Evolutionary conservation across 2,888 invertebrate species (phyloP).

Genomic region (Capitulum mitella): DNA sequence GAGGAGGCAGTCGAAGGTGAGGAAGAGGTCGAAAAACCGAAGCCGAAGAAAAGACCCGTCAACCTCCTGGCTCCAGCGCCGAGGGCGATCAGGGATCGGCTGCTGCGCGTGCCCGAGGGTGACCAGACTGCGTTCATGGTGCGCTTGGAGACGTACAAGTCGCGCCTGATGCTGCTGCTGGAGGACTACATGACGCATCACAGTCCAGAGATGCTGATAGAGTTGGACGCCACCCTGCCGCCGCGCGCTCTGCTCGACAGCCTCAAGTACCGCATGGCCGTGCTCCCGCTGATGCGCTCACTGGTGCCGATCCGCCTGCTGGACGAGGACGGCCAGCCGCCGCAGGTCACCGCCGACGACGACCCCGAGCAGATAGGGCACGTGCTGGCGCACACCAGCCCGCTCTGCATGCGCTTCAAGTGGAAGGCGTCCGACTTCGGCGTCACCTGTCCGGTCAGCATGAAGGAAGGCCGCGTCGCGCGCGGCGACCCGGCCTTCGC

Average conservation of each 20-base stretch:
- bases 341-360: background rate
- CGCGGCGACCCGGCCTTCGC: background rate
- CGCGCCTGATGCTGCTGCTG: background rate
- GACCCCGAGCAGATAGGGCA: background rate
- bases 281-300: background rate
- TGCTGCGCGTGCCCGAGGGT: background rate
- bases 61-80: background rate
- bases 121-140: background rate
- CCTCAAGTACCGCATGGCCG: background rate
- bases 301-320: background rate
- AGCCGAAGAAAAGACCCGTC: background rate
- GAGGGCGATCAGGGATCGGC: background rate
- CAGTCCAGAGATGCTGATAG: background rate
- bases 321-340: background rate
- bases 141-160: background rate
- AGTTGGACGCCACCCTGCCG: background rate
- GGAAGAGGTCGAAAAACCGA: background rate
- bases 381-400: slow-evolving; percentile 9
- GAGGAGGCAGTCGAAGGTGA: background rate
- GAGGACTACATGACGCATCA: slow-evolving; percentile 9
- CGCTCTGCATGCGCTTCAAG: background rate
- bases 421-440: slow-evolving; percentile 1
- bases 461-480: background rate
- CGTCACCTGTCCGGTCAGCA: background rate
- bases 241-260: background rate